Conservation (phyloP, 2,888 invertebrate genomes). For the Sericinus montela region DNA sequence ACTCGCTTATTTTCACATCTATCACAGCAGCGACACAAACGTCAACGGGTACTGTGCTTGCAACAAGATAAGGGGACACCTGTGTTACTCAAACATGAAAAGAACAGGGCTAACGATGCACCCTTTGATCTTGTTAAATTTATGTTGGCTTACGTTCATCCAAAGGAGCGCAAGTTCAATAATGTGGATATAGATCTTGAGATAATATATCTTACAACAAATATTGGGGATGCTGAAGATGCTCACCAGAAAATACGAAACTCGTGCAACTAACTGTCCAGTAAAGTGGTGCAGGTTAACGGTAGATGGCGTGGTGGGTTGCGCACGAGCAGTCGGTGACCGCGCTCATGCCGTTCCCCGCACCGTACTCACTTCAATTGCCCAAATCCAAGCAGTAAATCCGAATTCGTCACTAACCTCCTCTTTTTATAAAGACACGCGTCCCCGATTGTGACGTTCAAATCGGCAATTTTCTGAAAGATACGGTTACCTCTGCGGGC, state of each 20-base stretch:
- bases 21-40: conserved; percentile 46
- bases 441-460: conserved; percentile 28
- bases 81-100: conserved; percentile 45
- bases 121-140: conserved; percentile 42
- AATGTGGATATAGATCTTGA: neutral
- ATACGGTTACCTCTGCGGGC: conserved; percentile 33
- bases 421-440: conserved; percentile 35
- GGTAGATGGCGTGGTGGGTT: conserved; percentile 49
- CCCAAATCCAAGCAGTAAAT: conserved; percentile 48
- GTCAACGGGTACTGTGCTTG: conserved; percentile 45
- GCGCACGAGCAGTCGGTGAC: conserved; percentile 46
- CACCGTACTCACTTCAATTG: conserved; percentile 32
- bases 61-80: conserved; percentile 44
- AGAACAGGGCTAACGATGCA: conserved; percentile 50
- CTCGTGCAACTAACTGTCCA: conserved; percentile 46
- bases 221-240: conserved; percentile 19
- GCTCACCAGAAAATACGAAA: conserved; percentile 15
- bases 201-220: conserved; percentile 1
- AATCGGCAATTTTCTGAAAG: conserved; percentile 30
- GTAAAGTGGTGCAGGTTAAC: conserved; percentile 61
- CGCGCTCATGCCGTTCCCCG: conserved; percentile 24
- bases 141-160: conserved; percentile 6
- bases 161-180: neutral
- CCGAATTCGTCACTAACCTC: conserved; percentile 44
- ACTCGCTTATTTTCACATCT: conserved; percentile 51